A percentile compares a stretch with the other conserved stretches of the same genome.
Evolutionary conservation across 2,113 vertebrate species (phyloP).

Genomic region (Paramisgurnus dabryanus): DNA sequence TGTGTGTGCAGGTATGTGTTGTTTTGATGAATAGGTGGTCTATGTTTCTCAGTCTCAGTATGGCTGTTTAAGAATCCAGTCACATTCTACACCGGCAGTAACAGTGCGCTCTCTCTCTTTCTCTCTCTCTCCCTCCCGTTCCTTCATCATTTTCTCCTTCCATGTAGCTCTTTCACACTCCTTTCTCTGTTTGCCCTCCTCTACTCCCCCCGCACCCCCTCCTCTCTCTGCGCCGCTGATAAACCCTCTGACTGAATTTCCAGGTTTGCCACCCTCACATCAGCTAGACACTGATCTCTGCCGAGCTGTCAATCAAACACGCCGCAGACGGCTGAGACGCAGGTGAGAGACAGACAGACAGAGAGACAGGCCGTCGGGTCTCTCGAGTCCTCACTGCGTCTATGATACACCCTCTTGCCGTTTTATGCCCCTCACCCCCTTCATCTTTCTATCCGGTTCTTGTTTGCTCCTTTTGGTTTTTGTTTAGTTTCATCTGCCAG

Average conservation of each 20-base stretch:
- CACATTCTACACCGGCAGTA: slow-evolving; percentile 99
- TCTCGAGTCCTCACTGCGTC: slow-evolving; percentile 45
- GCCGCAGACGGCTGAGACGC: slow-evolving; percentile 83
- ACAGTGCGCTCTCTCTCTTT: slow-evolving; percentile 84
- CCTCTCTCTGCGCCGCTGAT: slow-evolving; percentile 92
- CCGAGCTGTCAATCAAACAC: slow-evolving; percentile 86
- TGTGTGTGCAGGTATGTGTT: slow-evolving; percentile 44
- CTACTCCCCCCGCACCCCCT: slow-evolving; percentile 62
- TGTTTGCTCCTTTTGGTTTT: slow-evolving; percentile 25
- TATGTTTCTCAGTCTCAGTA: slow-evolving; percentile 71
- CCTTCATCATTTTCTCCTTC: slow-evolving; percentile 30
- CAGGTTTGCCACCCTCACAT: slow-evolving; percentile 96
- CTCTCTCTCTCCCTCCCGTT: neutral
- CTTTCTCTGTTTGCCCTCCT: slow-evolving; percentile 89
- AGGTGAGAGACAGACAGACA: slow-evolving; percentile 28
- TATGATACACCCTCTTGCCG: slow-evolving; percentile 42
- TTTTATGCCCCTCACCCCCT: slow-evolving; percentile 34
- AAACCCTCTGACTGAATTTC: slow-evolving; percentile 99
- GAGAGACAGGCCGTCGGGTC: slow-evolving; percentile 35
- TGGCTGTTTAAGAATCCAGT: slow-evolving; percentile 99
- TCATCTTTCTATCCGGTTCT: slow-evolving; percentile 28
- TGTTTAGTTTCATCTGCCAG: slow-evolving; percentile 25
- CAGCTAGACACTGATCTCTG: slow-evolving; percentile 93
- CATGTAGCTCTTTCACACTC: slow-evolving; percentile 40
- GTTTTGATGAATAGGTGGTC: slow-evolving; percentile 41